phyloP scores from a whole-genome alignment of 1,140 invertebrate genomes.

The Sesamia nonagrioides region DNA sequence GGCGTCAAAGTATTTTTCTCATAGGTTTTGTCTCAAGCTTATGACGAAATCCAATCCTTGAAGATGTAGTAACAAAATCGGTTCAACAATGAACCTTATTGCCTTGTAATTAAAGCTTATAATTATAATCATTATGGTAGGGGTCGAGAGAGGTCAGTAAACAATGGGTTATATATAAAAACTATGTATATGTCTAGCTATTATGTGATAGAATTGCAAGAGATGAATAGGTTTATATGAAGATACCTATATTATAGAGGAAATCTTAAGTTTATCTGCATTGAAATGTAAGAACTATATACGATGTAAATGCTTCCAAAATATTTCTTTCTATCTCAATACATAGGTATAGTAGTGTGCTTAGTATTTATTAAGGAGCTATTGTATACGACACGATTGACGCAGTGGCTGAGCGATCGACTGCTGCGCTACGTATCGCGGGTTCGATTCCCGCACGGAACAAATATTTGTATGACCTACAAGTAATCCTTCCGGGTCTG shows the following conservation, averaged over 20 bases:
- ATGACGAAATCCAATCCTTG: constrained; percentile 7
- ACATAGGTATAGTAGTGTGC: too few species aligned
- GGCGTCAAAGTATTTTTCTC: constrained; percentile 13
- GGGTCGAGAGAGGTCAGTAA: constrained; percentile 3
- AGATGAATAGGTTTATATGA: neutral
- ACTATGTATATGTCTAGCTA: neutral
- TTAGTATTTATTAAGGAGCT: too few species aligned
- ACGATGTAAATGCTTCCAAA: too few species aligned
- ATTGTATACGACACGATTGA: too few species aligned
- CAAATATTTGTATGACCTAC: too few species aligned
- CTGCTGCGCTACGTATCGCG: too few species aligned
- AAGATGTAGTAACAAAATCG: neutral
- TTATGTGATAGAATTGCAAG: neutral
- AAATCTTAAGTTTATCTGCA: too few species aligned
- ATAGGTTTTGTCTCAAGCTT: neutral
- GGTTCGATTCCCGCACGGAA: too few species aligned
- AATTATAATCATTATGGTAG: neutral
- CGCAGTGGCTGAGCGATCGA: too few species aligned
- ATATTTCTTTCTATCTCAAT: too few species aligned
- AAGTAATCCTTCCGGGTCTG: too few species aligned
- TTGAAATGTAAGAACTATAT: too few species aligned
- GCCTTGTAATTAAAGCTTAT: neutral
- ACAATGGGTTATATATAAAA: neutral
- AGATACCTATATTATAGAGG: neutral
- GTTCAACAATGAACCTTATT: constrained; percentile 2